Conservation (phyloP, 2,797 vertebrate genomes). For the Scleropages formosus region DNA sequence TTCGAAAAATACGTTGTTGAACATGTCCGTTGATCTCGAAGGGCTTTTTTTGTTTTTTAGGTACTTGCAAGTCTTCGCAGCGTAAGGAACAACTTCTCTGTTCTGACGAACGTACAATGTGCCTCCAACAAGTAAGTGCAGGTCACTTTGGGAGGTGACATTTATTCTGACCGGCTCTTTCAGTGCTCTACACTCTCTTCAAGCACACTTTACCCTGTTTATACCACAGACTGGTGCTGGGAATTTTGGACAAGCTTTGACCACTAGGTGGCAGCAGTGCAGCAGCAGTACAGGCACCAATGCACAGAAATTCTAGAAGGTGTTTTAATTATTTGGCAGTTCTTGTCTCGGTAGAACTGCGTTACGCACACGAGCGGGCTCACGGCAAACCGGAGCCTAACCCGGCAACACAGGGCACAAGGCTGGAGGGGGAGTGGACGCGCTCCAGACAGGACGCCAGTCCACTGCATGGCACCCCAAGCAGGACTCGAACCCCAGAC, state of each 20-base stretch:
- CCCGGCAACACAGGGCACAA: too few relatives aligned
- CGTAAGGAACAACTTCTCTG: constrained; percentile 94
- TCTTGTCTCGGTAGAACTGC: too few relatives aligned
- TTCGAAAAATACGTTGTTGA: neutral
- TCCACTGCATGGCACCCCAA: too few relatives aligned
- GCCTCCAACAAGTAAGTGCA: constrained; percentile 88
- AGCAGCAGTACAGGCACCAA: neutral
- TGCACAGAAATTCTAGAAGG: neutral
- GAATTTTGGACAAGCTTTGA: constrained; percentile 37
- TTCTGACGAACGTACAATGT: constrained; percentile 92
- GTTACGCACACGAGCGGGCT: too few relatives aligned
- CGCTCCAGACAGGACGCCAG: too few relatives aligned
- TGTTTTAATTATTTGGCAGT: too few relatives aligned
- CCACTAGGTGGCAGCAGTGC: neutral
- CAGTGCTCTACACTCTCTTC: neutral
- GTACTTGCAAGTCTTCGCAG: constrained; percentile 94
- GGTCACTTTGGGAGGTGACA: constrained; percentile 22
- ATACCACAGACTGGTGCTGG: constrained; percentile 37
- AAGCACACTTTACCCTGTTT: neutral
- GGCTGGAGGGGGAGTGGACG: too few relatives aligned
- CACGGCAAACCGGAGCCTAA: too few relatives aligned
- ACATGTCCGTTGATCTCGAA: neutral
- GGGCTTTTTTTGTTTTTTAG: constrained; percentile 57
- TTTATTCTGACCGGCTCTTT: constrained; percentile 19
- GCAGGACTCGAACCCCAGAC: too few relatives aligned